Evolutionary conservation across 2,888 invertebrate species (phyloP), one percentile per base, ranked within the genome.

Genomic region (Hofmannophila pseudospretella): DNA sequence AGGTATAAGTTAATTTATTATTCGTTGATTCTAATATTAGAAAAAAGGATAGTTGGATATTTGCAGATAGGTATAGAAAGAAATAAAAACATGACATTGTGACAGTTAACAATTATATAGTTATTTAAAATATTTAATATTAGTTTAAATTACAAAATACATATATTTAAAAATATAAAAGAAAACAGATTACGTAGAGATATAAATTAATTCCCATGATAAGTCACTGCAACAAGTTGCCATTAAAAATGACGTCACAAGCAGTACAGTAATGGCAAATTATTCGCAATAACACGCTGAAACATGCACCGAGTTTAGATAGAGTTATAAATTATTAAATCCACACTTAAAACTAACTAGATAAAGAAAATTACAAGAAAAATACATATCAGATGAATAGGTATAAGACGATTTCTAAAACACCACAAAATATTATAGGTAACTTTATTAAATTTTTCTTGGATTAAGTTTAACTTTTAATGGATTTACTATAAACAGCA

Each of bases 221-320:
- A 38, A 53, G 85, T 85, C 71, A 67, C 58, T 67, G 81, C 70
- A 81, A 86, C 85, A 79, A 84, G 81, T 67, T 62, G 81, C 57
- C 84, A 86, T 84, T 84, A 54, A 4, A 36, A 41, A 35, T 34
- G 7, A 28, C n/a, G 19, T 35, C 27, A 36, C n/a, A 16, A 38
- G 5, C 28, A 16, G 10, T 25, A 35, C 30, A 35, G 32, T 43
- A 85, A 85, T 85, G 82, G 66, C 79, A 73, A 80, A 64, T 86
- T 74, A 85, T 84, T 82, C 62, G 71, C 77, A 74, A 67, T 58
- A 65, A 84, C 85, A 39, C 42, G 53, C 36, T 32, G 42, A 54
- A 47, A 56, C 59, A 43, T 53, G 40, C 70, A 71, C 74, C 74
- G 43, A 49, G 41, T 43, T 47, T 38, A 14, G 36, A 43, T 44